These are phyloP conservation scores for Tenthredo scrophulariae DNA, from an alignment of 2,888 invertebrate species.

Conservation along the genomic window DNA sequence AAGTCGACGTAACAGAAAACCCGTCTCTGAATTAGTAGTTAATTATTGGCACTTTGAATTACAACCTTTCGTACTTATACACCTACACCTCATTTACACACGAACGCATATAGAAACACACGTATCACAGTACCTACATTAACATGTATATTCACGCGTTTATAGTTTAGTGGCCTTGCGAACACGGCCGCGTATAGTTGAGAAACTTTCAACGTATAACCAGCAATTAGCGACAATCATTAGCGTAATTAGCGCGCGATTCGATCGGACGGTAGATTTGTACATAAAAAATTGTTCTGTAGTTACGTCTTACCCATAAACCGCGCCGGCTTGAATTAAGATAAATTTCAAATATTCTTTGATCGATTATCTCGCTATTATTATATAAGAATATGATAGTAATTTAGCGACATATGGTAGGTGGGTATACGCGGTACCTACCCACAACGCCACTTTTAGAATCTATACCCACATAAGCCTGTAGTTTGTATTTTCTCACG, in stretches of 20 bases:
- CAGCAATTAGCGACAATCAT: conserved; percentile 49
- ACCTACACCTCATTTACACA: conserved; percentile 12
- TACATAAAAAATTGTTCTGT: neutral
- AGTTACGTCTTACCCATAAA: neutral
- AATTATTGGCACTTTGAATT: conserved; percentile 39
- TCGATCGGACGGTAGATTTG: neutral
- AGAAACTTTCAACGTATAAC: conserved; percentile 47
- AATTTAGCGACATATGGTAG: conserved; percentile 73
- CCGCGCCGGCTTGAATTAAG: neutral
- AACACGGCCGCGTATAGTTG: neutral
- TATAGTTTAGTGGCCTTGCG: neutral
- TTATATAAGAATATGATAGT: conserved; percentile 68
- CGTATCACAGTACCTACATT: neutral
- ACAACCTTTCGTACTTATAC: conserved; percentile 29
- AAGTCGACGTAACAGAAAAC: neutral
- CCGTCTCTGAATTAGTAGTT: conserved; percentile 22
- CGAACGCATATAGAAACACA: neutral
- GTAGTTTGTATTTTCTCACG: conserved; percentile 1
- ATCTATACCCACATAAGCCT: conserved; percentile 4
- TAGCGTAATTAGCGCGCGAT: conserved; percentile 43
- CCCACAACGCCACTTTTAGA: conserved; percentile 12
- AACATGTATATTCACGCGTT: neutral
- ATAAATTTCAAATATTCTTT: conserved; percentile 21
- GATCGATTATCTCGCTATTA: conserved; percentile 70
- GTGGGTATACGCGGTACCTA: neutral